These are phyloP conservation scores for Athalia rosae DNA, from an alignment of 2,888 invertebrate species.

Conservation along the genomic window DNA sequence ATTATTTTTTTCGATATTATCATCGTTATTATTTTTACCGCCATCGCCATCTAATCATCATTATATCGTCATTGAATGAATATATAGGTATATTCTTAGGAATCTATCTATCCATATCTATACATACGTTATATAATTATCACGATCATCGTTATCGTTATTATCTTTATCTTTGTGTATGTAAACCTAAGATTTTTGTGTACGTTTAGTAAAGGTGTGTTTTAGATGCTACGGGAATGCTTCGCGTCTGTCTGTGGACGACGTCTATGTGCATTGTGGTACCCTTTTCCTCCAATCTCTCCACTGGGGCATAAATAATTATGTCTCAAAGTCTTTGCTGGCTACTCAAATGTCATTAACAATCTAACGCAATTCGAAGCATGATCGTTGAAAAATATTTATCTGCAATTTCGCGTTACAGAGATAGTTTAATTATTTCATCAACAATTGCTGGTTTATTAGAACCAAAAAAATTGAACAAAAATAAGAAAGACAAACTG, in stretches of 20 bases:
- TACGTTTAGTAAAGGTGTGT: conserved; percentile 70
- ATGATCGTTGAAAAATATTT: neutral
- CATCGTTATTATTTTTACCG: conserved; percentile 2
- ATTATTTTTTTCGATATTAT: neutral
- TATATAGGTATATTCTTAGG: too few relatives aligned
- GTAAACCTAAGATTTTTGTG: conserved; percentile 65
- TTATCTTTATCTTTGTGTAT: conserved; percentile 57
- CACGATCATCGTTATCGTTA: conserved; percentile 1
- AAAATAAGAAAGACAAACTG: neutral
- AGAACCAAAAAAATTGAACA: too few relatives aligned
- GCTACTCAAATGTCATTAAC: conserved; percentile 56
- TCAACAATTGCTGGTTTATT: too few relatives aligned
- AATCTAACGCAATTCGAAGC: neutral
- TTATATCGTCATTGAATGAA: too few relatives aligned
- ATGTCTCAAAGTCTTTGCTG: conserved; percentile 67
- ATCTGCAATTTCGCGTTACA: too few relatives aligned
- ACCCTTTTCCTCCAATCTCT: conserved; percentile 67
- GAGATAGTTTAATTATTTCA: too few relatives aligned
- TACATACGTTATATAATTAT: too few relatives aligned
- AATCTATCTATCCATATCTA: too few relatives aligned
- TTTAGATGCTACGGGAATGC: conserved; percentile 72
- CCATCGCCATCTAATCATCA: neutral
- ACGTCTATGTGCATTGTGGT: conserved; percentile 72
- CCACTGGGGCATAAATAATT: conserved; percentile 65
- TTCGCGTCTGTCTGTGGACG: conserved; percentile 71